Base-by-base conservation (phyloP, 2,888 invertebrate species). In the Drosophila mimetica region DNA sequence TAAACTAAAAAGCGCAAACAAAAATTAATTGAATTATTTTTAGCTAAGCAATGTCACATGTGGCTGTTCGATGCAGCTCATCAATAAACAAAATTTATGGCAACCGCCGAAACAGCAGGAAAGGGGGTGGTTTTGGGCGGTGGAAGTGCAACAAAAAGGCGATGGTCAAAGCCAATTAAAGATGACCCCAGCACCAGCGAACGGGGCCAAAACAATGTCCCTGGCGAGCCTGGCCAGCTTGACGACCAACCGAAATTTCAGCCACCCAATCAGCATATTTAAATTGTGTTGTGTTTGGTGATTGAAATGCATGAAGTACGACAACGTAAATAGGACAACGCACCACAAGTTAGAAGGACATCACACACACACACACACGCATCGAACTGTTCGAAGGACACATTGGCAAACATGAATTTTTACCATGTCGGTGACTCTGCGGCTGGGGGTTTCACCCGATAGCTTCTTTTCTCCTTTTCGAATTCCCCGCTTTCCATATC, bases 251-350 rank as follows among this genome's bases (percentile, higher is more conserved):
- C 79, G 61, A 82, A 72, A 85, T 77, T 61, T 77, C 76, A 82
- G 77, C 67, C 85, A 81, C 76, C 84, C 84, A 85, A 85, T 86
- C 86, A 84, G 84, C 86, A 85, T 85, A 85, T 85, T 85, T 81
- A 86, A 85, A 85, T 85, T 85, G 81, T 85, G 75, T 85, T 82
- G 81, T 77, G 84, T 72, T 70, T 74, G 80, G 79, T 81, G 84
- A 81, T 86, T 83, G 84, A 84, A 84, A 84, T 86, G 81, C 84
- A 85, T 81, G 76, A 76, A 73, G 79, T 71, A 67, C 77, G 65
- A 70, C 65, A 75, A 69, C 71, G 74, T 70, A 77, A 75, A 77
- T 74, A 58, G 74, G 46, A 75, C 63, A 71, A 74, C 76, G 64
- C 70, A 71, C 60, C 54, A 71, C 41, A 53, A 66, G 75, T 73